These are phyloP conservation scores for Aviceda subcristata DNA, from an alignment of 2,113 vertebrate genomes.

Conservation along the genomic window DNA sequence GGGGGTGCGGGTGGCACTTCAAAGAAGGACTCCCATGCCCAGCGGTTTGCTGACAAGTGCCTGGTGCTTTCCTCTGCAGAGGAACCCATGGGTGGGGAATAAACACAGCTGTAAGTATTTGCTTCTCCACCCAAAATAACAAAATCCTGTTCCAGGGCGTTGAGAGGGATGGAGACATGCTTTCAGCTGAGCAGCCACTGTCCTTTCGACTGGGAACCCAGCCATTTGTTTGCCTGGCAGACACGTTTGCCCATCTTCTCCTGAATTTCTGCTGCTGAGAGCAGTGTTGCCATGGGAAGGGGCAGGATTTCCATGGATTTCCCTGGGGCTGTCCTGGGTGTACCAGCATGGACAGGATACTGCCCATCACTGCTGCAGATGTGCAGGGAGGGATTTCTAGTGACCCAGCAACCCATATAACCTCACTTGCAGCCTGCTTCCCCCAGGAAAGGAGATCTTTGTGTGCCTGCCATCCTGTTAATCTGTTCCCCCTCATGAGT, in stretches of 20 bases:
- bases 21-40: neutral
- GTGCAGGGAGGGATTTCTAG: neutral
- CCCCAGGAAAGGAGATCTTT: neutral
- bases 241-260: neutral
- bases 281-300: neutral
- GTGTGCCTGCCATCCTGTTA: neutral
- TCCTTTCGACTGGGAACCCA: neutral
- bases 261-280: neutral
- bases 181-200: neutral
- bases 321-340: neutral
- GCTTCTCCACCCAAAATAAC: neutral
- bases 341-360: neutral
- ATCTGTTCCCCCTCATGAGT: accelerated
- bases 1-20: neutral
- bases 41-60: neutral
- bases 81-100: neutral
- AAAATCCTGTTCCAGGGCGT: neutral
- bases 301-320: neutral
- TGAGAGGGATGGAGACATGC: accelerated
- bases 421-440: neutral
- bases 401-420: neutral
- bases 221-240: neutral
- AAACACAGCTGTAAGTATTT: conserved; percentile 24
- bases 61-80: neutral
- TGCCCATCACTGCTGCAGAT: neutral